Evolutionary conservation across 2,888 invertebrate genomes (phyloP), one percentile per base, ranked within the genome.

Genomic region (Drosophila antonietae): DNA sequence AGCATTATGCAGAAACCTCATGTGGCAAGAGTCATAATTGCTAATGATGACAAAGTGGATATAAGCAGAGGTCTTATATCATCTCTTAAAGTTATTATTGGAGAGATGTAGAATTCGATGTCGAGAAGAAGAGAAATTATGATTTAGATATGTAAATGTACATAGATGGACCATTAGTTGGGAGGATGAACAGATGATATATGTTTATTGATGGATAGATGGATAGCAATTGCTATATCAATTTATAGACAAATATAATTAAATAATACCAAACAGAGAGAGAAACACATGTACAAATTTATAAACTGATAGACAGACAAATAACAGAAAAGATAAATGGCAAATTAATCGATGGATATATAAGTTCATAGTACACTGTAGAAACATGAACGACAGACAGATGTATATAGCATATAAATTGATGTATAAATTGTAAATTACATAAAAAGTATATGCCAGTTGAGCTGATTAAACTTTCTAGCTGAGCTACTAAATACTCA

Each of bases 1-100:
- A 51, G 37, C 47, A 33, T 68, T 58, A 58, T 62, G 33, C 55
- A 18, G 10, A 57, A 20, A 31, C 52, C 49, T 58, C 39, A 52
- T 58, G 60, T 23, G 52, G 44, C 18, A 46, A 35, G 31, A 61
- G 12, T 15, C 55, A 43, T 61, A 72, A 62, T 62, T 62, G 53
- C 12, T 44, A 15, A 35, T 43, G 53, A 49, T 63, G 47, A 52
- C 52, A 31, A 44, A 46, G 14, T 35, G 43, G 12, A 18, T 14
- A 49, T 23, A 28, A 43, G 23, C 35, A 49, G 49, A 51, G 35
- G 33, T 43, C 12, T 52, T 33, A 39, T 18, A 28, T 39, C 18
- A 59, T 28, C 28, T 51, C 3, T 20, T 14, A 20, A 41, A 9
- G 4, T n/a, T 35, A 3, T 1, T 28, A 0, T n/a, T 14, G 14